phyloP scores from a whole-genome alignment of 2,888 invertebrate genomes.

The Muschampia plurimacula region DNA sequence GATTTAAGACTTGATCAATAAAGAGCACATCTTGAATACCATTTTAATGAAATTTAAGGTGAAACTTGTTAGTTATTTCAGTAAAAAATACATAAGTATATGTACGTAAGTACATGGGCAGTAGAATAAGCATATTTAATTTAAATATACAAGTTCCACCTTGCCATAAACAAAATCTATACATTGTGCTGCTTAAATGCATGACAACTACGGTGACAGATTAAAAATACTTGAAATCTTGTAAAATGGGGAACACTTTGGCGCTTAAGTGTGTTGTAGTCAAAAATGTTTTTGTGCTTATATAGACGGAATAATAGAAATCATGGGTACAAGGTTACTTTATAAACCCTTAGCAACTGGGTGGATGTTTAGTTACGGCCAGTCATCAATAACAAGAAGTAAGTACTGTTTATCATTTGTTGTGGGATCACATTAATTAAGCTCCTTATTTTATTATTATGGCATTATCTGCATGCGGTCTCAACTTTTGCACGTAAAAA shows the following conservation, averaged over 20 bases:
- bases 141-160: constrained; percentile 25
- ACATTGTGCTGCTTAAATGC: constrained; percentile 71
- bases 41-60: constrained; percentile 24
- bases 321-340: constrained; percentile 59
- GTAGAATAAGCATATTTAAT: neutral
- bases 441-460: constrained; percentile 68
- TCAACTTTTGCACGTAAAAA: constrained; percentile 52
- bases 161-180: constrained; percentile 46
- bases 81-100: neutral
- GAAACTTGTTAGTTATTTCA: constrained; percentile 18
- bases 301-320: constrained; percentile 51
- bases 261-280: constrained; percentile 82
- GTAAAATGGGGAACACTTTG: constrained; percentile 59
- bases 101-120: neutral
- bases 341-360: constrained; percentile 61
- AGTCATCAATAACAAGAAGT: constrained; percentile 66
- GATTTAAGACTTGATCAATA: neutral
- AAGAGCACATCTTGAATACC: constrained; percentile 24
- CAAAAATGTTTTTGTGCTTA: constrained; percentile 70
- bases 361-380: constrained; percentile 61
- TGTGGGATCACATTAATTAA: constrained; percentile 73
- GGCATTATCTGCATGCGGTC: constrained; percentile 65
- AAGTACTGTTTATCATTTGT: constrained; percentile 77
- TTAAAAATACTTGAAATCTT: constrained; percentile 52
- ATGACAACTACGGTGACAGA: constrained; percentile 77